phyloP scores from a whole-genome alignment of 2,888 invertebrate species.

The Apocheima hispidaria region DNA sequence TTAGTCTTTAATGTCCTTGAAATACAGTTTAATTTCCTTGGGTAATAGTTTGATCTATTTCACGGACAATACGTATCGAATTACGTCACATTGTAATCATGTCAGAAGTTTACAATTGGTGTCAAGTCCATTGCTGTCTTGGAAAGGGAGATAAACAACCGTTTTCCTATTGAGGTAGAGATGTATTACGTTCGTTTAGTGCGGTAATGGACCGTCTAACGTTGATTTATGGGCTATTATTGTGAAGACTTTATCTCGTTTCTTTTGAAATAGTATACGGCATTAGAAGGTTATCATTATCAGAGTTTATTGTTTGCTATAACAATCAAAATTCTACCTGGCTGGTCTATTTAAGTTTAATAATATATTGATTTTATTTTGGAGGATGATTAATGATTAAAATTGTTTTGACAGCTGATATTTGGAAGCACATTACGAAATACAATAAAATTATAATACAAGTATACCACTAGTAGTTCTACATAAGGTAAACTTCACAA shows the following conservation, averaged over 20 bases:
- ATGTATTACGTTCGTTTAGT: slow-evolving; percentile 25
- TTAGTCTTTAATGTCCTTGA: slow-evolving; percentile 16
- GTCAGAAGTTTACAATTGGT: slow-evolving; percentile 38
- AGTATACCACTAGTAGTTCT: no score
- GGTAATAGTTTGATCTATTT: slow-evolving; percentile 36
- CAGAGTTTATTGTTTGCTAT: slow-evolving; percentile 30
- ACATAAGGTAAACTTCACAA: no score
- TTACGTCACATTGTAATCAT: slow-evolving; percentile 49
- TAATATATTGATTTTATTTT: slow-evolving; percentile 21
- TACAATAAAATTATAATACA: no score
- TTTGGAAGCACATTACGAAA: neutral
- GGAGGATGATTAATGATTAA: slow-evolving; percentile 30
- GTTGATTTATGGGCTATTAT: slow-evolving; percentile 35
- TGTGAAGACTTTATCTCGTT: slow-evolving; percentile 26
- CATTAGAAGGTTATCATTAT: slow-evolving; percentile 36
- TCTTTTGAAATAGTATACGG: slow-evolving; percentile 25
- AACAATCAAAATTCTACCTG: slow-evolving; percentile 27
- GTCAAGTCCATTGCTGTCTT: slow-evolving; percentile 45
- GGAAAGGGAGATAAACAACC: slow-evolving; percentile 32
- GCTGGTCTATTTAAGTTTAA: slow-evolving; percentile 25
- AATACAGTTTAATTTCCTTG: slow-evolving; percentile 33
- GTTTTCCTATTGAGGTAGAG: slow-evolving; percentile 32
- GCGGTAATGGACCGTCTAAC: slow-evolving; percentile 23
- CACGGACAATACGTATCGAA: slow-evolving; percentile 51
- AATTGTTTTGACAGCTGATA: slow-evolving; percentile 12